Conservation (phyloP, 2,797 vertebrate species). For the Phoxinus dragarum region DNA sequence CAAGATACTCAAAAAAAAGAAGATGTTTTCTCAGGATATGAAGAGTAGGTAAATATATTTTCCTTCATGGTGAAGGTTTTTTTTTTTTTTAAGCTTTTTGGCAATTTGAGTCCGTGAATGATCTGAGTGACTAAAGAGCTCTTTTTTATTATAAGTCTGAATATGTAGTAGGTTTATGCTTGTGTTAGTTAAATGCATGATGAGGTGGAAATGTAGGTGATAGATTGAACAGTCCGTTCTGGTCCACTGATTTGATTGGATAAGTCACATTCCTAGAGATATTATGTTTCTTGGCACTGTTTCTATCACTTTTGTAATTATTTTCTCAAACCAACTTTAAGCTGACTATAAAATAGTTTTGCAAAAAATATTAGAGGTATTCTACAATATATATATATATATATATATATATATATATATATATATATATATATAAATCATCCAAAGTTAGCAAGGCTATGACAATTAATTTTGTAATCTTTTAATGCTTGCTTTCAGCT, state of each 20-base stretch:
- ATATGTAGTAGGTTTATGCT: not conserved
- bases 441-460: not conserved
- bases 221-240: not conserved
- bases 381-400: not conserved
- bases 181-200: not conserved
- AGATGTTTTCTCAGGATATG: not conserved
- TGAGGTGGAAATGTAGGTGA: not conserved
- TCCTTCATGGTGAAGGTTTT: not conserved
- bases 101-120: not conserved
- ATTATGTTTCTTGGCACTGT: not conserved
- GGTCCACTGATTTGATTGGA: not conserved
- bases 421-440: not conserved
- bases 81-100: not conserved
- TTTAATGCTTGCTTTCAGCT: not conserved
- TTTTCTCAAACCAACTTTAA: not conserved
- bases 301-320: not conserved
- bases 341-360: not conserved
- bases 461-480: not conserved
- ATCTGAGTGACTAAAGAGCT: not conserved
- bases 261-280: not conserved
- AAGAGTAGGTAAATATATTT: not conserved
- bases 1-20: not conserved
- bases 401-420: not conserved
- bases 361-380: not conserved
- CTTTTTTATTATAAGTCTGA: not conserved